phyloP scores from a whole-genome alignment of 2,888 invertebrate species.

The Xestia ashworthii region DNA sequence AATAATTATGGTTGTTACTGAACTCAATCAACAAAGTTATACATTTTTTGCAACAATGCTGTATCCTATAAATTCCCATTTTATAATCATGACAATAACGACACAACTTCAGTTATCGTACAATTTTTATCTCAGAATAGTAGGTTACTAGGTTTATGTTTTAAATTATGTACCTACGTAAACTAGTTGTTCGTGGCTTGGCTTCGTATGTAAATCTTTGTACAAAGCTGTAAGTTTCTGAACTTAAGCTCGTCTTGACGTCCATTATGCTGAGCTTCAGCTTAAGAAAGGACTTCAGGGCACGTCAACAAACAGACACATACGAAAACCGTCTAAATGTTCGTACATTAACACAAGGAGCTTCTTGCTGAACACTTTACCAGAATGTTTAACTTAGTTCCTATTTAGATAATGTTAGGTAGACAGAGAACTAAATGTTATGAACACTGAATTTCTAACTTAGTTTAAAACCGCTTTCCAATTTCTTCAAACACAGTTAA shows the following conservation, averaged over 20 bases:
- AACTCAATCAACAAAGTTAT: background rate
- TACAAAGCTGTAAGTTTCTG: constrained; percentile 48
- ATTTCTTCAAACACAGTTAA: constrained; percentile 51
- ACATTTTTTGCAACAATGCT: background rate
- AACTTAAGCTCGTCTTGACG: constrained; percentile 67
- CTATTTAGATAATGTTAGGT: constrained; percentile 6
- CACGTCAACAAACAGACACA: constrained; percentile 65
- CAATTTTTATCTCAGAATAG: background rate
- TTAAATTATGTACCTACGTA: constrained; percentile 1
- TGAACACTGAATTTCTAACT: constrained; percentile 32
- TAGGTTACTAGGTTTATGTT: background rate
- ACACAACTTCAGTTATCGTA: background rate
- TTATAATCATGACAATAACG: constrained; percentile 5
- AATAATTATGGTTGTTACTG: background rate
- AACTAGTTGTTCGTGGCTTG: constrained; percentile 17
- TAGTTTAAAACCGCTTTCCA: constrained; percentile 28
- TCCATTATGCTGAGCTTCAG: constrained; percentile 68
- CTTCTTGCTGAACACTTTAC: background rate
- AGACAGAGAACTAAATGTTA: constrained; percentile 20
- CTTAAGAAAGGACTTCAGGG: constrained; percentile 67
- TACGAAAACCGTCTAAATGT: constrained; percentile 59
- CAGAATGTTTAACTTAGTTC: constrained; percentile 4
- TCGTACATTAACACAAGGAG: constrained; percentile 31
- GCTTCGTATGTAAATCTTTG: constrained; percentile 20
- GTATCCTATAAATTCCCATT: constrained; percentile 17